These are phyloP conservation scores for Alethe diademata DNA, from an alignment of 2,113 vertebrate genomes.

Conservation along the genomic window DNA sequence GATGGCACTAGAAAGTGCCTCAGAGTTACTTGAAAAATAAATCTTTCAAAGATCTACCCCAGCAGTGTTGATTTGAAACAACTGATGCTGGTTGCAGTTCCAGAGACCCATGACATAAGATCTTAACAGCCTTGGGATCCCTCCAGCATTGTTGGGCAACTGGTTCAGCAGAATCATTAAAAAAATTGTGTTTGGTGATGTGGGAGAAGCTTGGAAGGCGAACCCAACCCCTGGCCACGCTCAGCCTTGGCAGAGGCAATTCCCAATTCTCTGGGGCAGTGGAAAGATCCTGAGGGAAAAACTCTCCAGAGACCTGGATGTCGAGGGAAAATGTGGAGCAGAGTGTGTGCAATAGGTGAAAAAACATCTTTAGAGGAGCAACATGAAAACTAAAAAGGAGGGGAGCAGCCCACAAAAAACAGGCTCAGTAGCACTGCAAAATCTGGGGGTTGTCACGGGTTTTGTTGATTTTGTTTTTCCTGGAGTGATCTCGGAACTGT, in stretches of 20 bases:
- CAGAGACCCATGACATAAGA: not conserved
- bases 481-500: not conserved
- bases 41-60: not conserved
- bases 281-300: not conserved
- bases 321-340: not conserved
- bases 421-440: not conserved
- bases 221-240: not conserved
- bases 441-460: not conserved
- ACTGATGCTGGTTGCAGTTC: not conserved
- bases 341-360: not conserved
- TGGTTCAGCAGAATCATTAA: not conserved
- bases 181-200: not conserved
- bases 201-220: not conserved
- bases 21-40: not conserved
- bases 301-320: not conserved
- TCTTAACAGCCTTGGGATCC: not conserved
- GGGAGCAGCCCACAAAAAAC: not conserved
- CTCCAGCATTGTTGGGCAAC: slow-evolving; percentile 15
- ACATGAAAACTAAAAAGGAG: not conserved
- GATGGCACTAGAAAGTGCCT: not conserved
- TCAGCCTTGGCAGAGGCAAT: not conserved
- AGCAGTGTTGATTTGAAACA: not conserved
- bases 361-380: not conserved
- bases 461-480: not conserved
- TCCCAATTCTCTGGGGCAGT: not conserved